Evolutionary conservation across 2,888 invertebrate genomes (phyloP).

Genomic region (Apodemia mormo): DNA sequence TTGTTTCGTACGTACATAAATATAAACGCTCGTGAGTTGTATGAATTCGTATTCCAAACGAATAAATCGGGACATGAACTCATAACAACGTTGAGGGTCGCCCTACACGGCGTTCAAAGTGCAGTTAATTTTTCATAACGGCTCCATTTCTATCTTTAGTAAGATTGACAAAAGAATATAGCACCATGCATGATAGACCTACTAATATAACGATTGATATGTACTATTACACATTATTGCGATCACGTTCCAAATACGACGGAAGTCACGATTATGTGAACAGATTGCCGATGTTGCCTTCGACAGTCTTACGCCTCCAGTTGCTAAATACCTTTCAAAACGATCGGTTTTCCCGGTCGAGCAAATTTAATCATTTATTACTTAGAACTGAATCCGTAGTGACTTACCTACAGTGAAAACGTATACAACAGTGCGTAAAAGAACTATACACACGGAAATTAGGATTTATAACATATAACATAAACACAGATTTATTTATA

Average conservation of each 20-base stretch:
- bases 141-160: slow-evolving; percentile 55
- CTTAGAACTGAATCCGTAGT: not conserved
- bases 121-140: slow-evolving; percentile 65
- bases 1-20: not conserved
- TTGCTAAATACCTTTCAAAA: slow-evolving; percentile 55
- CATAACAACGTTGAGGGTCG: slow-evolving; percentile 20
- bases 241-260: slow-evolving; percentile 67
- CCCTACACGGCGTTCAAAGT: slow-evolving; percentile 45
- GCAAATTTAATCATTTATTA: not conserved
- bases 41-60: not conserved
- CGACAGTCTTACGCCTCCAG: slow-evolving; percentile 55
- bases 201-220: slow-evolving; percentile 50
- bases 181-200: slow-evolving; percentile 57
- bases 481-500: not conserved
- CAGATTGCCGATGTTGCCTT: slow-evolving; percentile 60
- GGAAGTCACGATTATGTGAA: slow-evolving; percentile 72
- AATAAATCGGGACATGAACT: slow-evolving; percentile 21
- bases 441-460: not conserved
- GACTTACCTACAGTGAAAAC: not conserved
- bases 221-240: slow-evolving; percentile 50
- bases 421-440: not conserved
- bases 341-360: slow-evolving; percentile 50
- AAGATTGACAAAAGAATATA: slow-evolving; percentile 55
- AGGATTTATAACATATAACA: not conserved
- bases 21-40: not conserved